These are phyloP conservation scores for Apis dorsata DNA, from an alignment of 1,140 invertebrate genomes.

Conservation along the genomic window DNA sequence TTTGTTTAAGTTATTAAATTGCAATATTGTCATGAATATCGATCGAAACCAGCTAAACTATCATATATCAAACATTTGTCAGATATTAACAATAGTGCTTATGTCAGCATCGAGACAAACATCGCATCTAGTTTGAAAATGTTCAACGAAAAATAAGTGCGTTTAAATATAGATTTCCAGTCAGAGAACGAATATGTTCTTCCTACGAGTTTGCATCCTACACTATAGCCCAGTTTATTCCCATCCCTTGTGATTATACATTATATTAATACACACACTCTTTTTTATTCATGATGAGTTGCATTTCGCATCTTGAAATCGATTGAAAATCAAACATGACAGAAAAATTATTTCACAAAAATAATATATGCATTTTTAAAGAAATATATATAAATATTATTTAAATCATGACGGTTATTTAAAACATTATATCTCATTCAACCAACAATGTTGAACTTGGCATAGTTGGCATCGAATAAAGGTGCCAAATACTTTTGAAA, in stretches of 20 bases:
- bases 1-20: not conserved
- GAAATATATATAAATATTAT: not conserved
- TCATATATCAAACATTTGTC: constrained; percentile 9
- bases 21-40: not conserved
- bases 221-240: constrained; percentile 60
- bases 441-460: constrained; percentile 10
- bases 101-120: constrained; percentile 25
- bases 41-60: not conserved
- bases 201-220: constrained; percentile 69
- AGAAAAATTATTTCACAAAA: no score
- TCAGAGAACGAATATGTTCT: constrained; percentile 67
- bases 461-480: constrained; percentile 5
- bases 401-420: not conserved
- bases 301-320: not conserved
- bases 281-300: no score
- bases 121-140: constrained; percentile 45
- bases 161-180: constrained; percentile 73
- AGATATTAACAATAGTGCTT: constrained; percentile 32
- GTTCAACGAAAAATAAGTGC: constrained; percentile 57
- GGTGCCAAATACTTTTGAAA: constrained; percentile 11
- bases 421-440: not conserved
- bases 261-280: not conserved
- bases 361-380: not conserved
- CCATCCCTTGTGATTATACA: not conserved
- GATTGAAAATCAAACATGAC: not conserved